Percentiles rank a stretch among this genome's conserved stretches.
Evolutionary conservation across 2,113 vertebrate genomes (phyloP).

Genomic region (Tragelaphus strepsiceros): DNA sequence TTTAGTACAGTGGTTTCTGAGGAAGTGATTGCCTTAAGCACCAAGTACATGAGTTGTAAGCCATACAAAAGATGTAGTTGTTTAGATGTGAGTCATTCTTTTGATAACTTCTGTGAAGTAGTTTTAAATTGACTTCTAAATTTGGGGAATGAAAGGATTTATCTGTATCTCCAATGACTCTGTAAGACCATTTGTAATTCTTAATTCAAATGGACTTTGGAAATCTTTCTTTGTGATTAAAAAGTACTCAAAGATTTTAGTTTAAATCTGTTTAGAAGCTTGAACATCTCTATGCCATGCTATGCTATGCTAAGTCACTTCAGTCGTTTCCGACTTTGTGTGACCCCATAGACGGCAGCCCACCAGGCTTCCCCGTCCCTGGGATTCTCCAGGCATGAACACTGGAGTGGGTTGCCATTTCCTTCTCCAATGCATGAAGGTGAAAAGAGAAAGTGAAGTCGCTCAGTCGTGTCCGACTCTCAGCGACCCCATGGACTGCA

Average conservation of each 20-base stretch:
- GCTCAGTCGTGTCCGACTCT: too few species aligned
- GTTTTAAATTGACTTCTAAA: slow-evolving; percentile 19
- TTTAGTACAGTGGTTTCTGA: not conserved
- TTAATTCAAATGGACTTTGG: slow-evolving; percentile 35
- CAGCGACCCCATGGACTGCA: too few species aligned
- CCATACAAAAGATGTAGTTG: not conserved
- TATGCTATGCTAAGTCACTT: too few species aligned
- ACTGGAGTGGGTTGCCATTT: too few species aligned
- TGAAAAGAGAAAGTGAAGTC: too few species aligned
- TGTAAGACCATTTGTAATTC: not conserved
- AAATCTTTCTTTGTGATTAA: not conserved
- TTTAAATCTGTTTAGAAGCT: slow-evolving; percentile 3
- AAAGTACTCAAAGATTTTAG: not conserved
- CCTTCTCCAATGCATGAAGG: too few species aligned
- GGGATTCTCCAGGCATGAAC: too few species aligned
- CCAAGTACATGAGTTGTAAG: not conserved
- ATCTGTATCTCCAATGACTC: not conserved
- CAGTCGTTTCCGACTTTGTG: too few species aligned
- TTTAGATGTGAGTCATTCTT: not conserved
- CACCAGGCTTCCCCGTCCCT: too few species aligned
- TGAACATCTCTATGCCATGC: not conserved
- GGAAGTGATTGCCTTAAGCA: not conserved
- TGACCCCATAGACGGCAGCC: too few species aligned
- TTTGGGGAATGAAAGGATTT: not conserved
- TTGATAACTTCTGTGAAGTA: not conserved